Evolutionary conservation across 2,113 vertebrate species (phyloP).

Genomic region (Butorides virescens): DNA sequence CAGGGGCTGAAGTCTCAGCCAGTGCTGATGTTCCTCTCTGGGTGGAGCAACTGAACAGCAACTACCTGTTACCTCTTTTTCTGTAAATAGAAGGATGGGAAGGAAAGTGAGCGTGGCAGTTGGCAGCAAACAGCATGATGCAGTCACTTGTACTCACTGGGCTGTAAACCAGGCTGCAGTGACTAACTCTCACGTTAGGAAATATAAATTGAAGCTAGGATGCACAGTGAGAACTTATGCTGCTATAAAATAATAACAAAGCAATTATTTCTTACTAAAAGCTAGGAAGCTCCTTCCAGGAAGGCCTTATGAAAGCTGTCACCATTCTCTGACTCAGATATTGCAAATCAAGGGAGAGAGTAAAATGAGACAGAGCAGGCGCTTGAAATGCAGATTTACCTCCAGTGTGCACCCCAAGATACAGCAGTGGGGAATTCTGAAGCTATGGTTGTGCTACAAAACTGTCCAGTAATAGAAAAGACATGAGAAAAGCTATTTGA

Average conservation of each 20-base stretch:
- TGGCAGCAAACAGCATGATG: not conserved
- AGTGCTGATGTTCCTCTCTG: not conserved
- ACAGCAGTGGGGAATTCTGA: not conserved
- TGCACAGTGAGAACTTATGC: not conserved
- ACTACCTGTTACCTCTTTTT: not conserved
- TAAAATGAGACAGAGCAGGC: not conserved
- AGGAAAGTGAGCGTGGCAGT: not conserved
- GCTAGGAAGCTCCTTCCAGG: not conserved
- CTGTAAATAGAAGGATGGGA: not conserved
- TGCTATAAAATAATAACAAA: not conserved
- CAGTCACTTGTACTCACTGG: not conserved
- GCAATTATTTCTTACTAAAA: not conserved
- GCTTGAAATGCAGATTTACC: not conserved
- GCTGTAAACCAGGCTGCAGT: not conserved
- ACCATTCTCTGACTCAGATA: not conserved
- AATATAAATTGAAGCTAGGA: not conserved
- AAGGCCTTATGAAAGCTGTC: not conserved
- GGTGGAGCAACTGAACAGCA: not conserved
- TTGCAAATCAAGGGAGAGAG: not conserved
- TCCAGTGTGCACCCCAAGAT: not conserved
- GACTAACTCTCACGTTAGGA: not conserved
- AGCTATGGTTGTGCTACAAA: not conserved
- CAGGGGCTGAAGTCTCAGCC: not conserved
- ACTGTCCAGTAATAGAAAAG: not conserved
- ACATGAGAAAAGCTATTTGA: not conserved